Conservation (phyloP, 2,888 invertebrate species). For the Eupeodes latifasciatus region DNA sequence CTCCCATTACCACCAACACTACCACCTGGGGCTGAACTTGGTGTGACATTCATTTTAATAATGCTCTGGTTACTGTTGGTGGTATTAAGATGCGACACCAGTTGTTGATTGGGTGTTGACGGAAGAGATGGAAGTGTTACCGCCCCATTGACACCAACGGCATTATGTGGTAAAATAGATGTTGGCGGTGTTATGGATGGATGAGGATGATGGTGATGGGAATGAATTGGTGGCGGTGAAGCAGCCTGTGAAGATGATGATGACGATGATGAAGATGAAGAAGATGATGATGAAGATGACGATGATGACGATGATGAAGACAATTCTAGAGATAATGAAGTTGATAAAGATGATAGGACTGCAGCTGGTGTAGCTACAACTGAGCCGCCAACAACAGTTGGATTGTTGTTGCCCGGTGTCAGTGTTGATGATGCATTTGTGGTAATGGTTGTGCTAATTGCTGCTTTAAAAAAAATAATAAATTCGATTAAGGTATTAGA, state of each 20-base stretch:
- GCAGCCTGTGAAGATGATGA: constrained; percentile 68
- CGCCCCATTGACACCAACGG: constrained; percentile 39
- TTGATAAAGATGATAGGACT: constrained; percentile 64
- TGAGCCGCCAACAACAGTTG: constrained; percentile 53
- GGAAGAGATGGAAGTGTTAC: constrained; percentile 64
- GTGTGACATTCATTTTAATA: constrained; percentile 65
- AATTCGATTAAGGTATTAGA: background rate
- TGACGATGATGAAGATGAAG: constrained; percentile 68
- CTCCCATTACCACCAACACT: constrained; percentile 24
- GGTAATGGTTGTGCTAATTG: constrained; percentile 38
- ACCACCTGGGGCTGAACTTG: constrained; percentile 17
- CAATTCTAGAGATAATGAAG: constrained; percentile 65
- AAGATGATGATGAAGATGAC: constrained; percentile 68
- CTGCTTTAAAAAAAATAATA: constrained; percentile 2
- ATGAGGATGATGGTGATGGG: constrained; percentile 57
- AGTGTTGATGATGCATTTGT: constrained; percentile 66
- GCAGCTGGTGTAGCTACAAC: constrained; percentile 67
- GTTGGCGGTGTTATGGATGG: constrained; percentile 62
- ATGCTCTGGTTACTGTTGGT: constrained; percentile 39
- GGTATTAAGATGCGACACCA: constrained; percentile 50
- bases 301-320: constrained; percentile 70
- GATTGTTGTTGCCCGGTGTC: constrained; percentile 49
- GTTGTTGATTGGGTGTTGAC: constrained; percentile 53
- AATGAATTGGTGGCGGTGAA: constrained; percentile 70
- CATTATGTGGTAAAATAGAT: constrained; percentile 69